A percentile compares a stretch with the other conserved stretches of the same genome.
These are phyloP conservation scores for Botrylloides violaceus DNA, from an alignment of 23 tunicate genomes.

Conservation along the genomic window DNA sequence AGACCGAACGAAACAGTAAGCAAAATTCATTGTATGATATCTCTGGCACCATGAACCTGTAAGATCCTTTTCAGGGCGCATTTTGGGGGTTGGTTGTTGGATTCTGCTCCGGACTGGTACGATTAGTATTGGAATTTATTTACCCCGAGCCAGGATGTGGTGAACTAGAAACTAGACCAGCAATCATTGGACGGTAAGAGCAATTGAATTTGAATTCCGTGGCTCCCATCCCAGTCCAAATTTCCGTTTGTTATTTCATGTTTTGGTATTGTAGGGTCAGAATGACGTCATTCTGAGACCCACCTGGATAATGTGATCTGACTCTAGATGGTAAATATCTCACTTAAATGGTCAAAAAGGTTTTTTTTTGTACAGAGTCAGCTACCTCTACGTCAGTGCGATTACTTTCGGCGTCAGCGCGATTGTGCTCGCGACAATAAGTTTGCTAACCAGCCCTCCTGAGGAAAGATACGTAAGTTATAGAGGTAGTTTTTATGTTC, in stretches of 20 bases:
- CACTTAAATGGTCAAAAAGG: too few species aligned
- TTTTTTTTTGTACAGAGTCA: slow-evolving; percentile 25
- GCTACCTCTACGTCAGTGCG: slow-evolving; percentile 56
- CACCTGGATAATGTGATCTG: too few species aligned
- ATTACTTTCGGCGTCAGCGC: slow-evolving; percentile 43
- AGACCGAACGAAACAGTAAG: slow-evolving; percentile 55
- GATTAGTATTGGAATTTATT: slow-evolving; percentile 52
- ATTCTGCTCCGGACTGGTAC: slow-evolving; percentile 46
- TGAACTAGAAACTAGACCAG: slow-evolving; percentile 53
- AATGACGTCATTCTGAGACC: too few species aligned
- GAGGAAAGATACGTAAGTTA: slow-evolving; percentile 1
- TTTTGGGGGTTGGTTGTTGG: slow-evolving; percentile 77
- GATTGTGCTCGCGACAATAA: slow-evolving; percentile 28
- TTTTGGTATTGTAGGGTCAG: too few species aligned
- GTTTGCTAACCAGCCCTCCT: slow-evolving; percentile 37
- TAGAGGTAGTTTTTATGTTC: too few species aligned
- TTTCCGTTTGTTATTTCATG: too few species aligned
- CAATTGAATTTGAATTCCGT: too few species aligned
- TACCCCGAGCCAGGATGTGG: slow-evolving; percentile 55
- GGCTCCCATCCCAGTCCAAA: too few species aligned
- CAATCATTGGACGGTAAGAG: slow-evolving; percentile 46
- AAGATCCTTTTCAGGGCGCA: slow-evolving; percentile 52
- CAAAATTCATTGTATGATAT: too few species aligned
- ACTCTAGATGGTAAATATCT: background rate
- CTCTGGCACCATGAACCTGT: background rate